Conservation (phyloP, 2,888 invertebrate species). For the Blastobasis adustella region DNA sequence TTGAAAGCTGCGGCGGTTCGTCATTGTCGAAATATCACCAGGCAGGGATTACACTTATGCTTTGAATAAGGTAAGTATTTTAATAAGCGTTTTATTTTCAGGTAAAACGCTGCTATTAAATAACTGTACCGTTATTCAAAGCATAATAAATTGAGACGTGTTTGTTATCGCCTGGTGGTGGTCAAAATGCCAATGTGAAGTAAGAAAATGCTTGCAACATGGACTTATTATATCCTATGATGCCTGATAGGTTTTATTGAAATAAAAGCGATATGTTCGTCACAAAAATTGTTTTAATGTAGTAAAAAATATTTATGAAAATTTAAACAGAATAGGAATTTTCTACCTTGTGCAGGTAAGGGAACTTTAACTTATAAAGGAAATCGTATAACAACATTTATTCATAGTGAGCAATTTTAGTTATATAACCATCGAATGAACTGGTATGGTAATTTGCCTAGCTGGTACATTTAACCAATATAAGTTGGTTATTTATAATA, state of each 20-base stretch:
- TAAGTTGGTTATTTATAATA: background rate
- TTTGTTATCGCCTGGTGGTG: background rate
- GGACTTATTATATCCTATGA: background rate
- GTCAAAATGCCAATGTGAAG: background rate
- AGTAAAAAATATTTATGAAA: too few species aligned
- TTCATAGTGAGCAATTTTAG: background rate
- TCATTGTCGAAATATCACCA: background rate
- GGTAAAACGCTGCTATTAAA: constrained; percentile 2
- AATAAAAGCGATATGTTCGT: background rate
- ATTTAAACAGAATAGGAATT: too few species aligned
- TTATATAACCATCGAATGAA: background rate
- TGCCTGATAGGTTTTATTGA: background rate
- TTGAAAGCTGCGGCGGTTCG: background rate
- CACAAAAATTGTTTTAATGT: too few species aligned
- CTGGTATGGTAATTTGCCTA: background rate
- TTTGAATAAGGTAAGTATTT: constrained; percentile 1
- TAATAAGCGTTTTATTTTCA: constrained; percentile 1
- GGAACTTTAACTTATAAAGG: too few species aligned
- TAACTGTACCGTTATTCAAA: background rate
- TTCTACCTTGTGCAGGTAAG: too few species aligned
- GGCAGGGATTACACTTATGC: background rate
- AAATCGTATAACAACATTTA: background rate
- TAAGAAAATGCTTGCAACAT: background rate
- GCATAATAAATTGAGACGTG: background rate
- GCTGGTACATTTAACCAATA: too few species aligned